phyloP scores from a whole-genome alignment of 1,140 invertebrate genomes.

The Pomacea maculata region DNA sequence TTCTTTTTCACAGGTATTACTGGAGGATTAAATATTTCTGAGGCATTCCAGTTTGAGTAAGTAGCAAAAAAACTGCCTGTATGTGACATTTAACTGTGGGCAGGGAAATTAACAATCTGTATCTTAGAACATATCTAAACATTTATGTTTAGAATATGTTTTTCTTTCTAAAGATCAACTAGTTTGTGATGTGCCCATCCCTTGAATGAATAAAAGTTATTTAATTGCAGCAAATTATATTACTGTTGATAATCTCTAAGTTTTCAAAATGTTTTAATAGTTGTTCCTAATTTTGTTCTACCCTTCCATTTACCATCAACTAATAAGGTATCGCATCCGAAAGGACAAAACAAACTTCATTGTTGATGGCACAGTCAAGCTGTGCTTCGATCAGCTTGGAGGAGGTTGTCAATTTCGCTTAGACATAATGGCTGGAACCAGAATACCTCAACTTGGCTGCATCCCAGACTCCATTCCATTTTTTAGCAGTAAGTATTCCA shows the following conservation, averaged over 20 bases:
- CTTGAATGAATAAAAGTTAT: no score
- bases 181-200: no score
- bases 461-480: conserved; percentile 12
- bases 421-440: conserved; percentile 7
- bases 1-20: conserved; percentile 13
- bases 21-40: background rate
- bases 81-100: background rate
- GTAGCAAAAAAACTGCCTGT: background rate
- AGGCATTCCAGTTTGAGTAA: conserved; percentile 22
- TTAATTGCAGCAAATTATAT: background rate
- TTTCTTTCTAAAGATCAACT: no score
- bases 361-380: conserved; percentile 10
- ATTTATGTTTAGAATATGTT: no score
- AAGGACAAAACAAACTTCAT: conserved; percentile 23
- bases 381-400: conserved; percentile 18
- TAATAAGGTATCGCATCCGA: conserved; percentile 20
- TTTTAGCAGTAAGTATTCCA: conserved; percentile 10
- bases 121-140: no score
- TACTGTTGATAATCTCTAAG: no score
- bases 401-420: conserved; percentile 8
- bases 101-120: background rate
- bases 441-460: conserved; percentile 27
- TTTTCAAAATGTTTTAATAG: background rate
- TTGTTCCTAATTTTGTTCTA: background rate
- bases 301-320: background rate